Percentiles rank a stretch among this genome's conserved stretches.
Evolutionary conservation across 2,113 vertebrate genomes (phyloP).

Genomic region (Phoenicopterus ruber): DNA sequence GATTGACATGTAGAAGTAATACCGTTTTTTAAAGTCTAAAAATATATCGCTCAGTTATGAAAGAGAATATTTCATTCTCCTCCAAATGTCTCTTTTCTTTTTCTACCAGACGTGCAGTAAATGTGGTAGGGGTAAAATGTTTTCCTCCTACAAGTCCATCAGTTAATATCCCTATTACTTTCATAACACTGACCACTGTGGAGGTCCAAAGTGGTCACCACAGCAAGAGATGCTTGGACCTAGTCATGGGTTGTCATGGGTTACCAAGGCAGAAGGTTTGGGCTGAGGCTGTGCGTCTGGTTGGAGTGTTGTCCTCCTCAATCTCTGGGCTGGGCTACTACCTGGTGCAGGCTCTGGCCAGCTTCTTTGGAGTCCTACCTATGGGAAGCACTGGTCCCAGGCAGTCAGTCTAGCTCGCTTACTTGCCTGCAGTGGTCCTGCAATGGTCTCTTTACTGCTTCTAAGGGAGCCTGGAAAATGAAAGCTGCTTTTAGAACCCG

Average conservation of each 20-base stretch:
- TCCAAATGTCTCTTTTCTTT: neutral
- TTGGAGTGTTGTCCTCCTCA: neutral
- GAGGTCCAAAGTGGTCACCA: neutral
- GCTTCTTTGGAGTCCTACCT: neutral
- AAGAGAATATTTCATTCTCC: slow-evolving; percentile 15
- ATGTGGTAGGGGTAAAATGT: neutral
- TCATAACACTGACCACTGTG: neutral
- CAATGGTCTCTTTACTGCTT: neutral
- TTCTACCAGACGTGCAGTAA: neutral
- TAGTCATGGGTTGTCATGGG: neutral
- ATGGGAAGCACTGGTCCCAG: neutral
- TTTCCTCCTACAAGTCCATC: neutral
- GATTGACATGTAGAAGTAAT: slow-evolving; percentile 29
- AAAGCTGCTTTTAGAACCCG: neutral
- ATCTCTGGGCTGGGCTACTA: accelerated
- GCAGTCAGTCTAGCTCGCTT: neutral
- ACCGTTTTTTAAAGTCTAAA: slow-evolving; percentile 28
- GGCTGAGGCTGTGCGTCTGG: neutral
- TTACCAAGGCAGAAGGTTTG: neutral
- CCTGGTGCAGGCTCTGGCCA: neutral
- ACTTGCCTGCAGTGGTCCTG: neutral
- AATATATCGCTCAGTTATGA: slow-evolving; percentile 12
- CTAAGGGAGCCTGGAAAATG: neutral
- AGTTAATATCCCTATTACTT: neutral
- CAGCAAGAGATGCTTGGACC: neutral